phyloP scores from a whole-genome alignment of 2,797 vertebrate genomes.

The Knipowitschia caucasica region DNA sequence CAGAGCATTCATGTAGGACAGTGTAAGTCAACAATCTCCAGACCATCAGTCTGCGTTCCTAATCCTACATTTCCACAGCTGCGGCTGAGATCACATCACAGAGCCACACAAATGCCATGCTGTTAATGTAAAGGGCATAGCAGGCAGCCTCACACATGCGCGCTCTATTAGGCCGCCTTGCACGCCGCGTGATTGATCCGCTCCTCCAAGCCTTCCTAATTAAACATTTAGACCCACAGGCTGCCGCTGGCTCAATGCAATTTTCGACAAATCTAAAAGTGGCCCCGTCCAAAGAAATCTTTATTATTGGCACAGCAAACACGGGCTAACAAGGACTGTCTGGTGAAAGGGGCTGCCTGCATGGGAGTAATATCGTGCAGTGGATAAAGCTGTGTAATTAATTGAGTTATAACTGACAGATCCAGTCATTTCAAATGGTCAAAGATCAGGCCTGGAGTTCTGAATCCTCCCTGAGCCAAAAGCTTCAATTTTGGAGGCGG shows the following conservation, averaged over 20 bases:
- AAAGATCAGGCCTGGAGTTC: no score
- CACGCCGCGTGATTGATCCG: slow-evolving; percentile 49
- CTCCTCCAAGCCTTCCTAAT: slow-evolving; percentile 58
- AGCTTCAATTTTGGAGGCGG: no score
- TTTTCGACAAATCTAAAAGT: slow-evolving; percentile 62
- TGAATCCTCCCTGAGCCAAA: no score
- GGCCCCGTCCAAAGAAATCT: slow-evolving; percentile 52
- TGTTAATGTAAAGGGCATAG: slow-evolving; percentile 30
- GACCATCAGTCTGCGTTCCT: slow-evolving; percentile 40
- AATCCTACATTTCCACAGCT: slow-evolving; percentile 35
- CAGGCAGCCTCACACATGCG: slow-evolving; percentile 13
- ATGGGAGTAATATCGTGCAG: no score
- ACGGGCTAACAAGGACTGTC: slow-evolving; percentile 1
- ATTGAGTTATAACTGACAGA: no score
- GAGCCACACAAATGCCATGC: slow-evolving; percentile 28
- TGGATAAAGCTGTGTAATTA: no score
- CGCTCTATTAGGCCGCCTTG: slow-evolving; percentile 1
- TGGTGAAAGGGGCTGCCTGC: not conserved
- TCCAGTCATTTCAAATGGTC: no score
- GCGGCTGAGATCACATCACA: slow-evolving; percentile 28
- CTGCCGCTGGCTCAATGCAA: slow-evolving; percentile 52
- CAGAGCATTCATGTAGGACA: no score
- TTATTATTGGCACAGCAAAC: slow-evolving; percentile 56
- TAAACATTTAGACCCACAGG: slow-evolving; percentile 59
- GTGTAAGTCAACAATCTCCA: no score